These are phyloP conservation scores for Myotis vivesi DNA, from an alignment of 2,797 vertebrate genomes.

Conservation along the genomic window DNA sequence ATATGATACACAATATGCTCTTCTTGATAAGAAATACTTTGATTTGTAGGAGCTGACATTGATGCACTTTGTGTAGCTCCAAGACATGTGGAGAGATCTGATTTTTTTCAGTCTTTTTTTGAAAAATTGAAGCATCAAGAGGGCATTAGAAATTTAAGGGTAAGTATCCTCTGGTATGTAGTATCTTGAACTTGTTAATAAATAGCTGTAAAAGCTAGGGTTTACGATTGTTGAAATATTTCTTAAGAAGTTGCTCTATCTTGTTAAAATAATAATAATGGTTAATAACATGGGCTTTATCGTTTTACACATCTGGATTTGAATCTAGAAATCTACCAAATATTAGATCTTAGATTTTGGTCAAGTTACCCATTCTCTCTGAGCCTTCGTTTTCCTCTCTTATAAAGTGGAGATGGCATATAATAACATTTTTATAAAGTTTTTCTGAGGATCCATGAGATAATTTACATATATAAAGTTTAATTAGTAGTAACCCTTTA, in stretches of 20 bases:
- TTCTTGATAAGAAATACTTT: constrained; percentile 61
- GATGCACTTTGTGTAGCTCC: constrained; percentile 97
- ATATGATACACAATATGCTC: not conserved
- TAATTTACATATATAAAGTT: constrained; percentile 37
- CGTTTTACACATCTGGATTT: constrained; percentile 14
- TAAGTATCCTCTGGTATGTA: constrained; percentile 76
- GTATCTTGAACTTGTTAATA: constrained; percentile 42
- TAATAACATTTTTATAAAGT: not conserved
- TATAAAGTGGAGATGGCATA: not conserved
- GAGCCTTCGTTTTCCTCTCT: constrained; percentile 5
- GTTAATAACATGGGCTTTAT: not conserved
- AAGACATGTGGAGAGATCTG: constrained; percentile 94
- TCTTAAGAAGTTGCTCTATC: constrained; percentile 19
- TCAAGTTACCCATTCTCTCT: not conserved
- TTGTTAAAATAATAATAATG: constrained; percentile 33
- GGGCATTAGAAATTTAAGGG: constrained; percentile 95
- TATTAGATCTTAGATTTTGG: not conserved
- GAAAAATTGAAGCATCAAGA: constrained; percentile 95
- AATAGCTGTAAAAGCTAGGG: constrained; percentile 18
- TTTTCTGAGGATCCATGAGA: constrained; percentile 16
- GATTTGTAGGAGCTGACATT: constrained; percentile 94
- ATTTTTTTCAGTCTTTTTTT: constrained; percentile 98
- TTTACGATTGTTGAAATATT: constrained; percentile 29
- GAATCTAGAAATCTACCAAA: not conserved
- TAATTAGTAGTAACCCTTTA: not conserved